phyloP scores from a whole-genome alignment of 2,888 invertebrate species.

The Lamellibrachia columna region DNA sequence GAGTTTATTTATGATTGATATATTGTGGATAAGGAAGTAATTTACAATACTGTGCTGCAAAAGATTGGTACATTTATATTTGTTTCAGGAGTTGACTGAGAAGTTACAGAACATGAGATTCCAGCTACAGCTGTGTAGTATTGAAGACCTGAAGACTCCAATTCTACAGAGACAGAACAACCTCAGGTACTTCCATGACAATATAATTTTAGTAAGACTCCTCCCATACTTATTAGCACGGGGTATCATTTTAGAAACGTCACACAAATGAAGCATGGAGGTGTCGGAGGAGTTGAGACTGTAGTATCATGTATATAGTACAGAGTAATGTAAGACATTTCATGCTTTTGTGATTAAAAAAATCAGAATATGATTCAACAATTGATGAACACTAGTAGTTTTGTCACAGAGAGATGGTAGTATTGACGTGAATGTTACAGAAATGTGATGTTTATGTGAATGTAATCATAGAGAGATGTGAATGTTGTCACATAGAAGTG shows the following conservation, averaged over 20 bases:
- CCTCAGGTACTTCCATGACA: conserved; percentile 64
- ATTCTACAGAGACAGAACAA: conserved; percentile 91
- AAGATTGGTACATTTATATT: background rate
- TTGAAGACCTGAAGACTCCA: conserved; percentile 89
- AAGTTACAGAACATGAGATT: conserved; percentile 91
- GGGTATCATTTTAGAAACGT: too few relatives aligned
- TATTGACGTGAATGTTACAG: too few relatives aligned
- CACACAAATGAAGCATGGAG: too few relatives aligned
- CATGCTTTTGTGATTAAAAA: too few relatives aligned
- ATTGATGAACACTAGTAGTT: background rate
- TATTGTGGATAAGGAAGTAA: background rate
- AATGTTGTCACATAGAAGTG: too few relatives aligned
- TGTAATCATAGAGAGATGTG: too few relatives aligned
- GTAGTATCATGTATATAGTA: too few relatives aligned
- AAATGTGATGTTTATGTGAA: too few relatives aligned
- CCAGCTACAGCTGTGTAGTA: conserved; percentile 88
- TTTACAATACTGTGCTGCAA: background rate
- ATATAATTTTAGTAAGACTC: too few relatives aligned
- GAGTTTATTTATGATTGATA: background rate
- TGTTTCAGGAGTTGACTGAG: conserved; percentile 78
- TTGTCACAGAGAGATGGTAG: too few relatives aligned
- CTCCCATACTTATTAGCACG: background rate
- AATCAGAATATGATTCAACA: background rate
- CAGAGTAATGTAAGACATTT: too few relatives aligned
- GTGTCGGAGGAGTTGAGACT: too few relatives aligned